Conservation (phyloP, 2,888 invertebrate genomes). For the Apodemia mormo region DNA sequence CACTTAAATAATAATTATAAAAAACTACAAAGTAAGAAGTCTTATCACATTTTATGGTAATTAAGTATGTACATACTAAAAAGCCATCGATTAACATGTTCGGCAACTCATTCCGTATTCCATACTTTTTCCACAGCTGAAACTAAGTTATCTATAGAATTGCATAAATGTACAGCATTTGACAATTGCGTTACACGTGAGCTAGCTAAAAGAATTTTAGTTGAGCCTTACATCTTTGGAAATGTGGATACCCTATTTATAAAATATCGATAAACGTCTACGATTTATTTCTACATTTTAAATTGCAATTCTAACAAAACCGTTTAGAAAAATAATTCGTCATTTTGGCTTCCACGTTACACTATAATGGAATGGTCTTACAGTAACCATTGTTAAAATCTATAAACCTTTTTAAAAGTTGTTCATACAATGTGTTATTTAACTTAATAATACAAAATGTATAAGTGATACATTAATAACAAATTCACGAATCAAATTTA, state of each 20-base stretch:
- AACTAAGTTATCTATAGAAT: constrained; percentile 31
- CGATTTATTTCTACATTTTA: constrained; percentile 63
- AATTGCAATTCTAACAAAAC: constrained; percentile 79
- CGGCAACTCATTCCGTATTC: constrained; percentile 28
- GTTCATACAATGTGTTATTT: not conserved
- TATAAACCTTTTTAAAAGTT: constrained; percentile 10
- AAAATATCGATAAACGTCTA: constrained; percentile 76
- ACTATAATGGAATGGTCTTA: constrained; percentile 77
- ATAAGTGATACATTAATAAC: not conserved
- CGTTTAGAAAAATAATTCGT: constrained; percentile 80
- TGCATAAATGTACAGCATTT: constrained; percentile 42
- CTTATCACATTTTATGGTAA: constrained; percentile 60
- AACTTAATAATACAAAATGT: not conserved
- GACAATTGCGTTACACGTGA: constrained; percentile 51
- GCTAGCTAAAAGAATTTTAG: constrained; percentile 66
- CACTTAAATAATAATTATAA: constrained; percentile 42
- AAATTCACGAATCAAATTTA: constrained; percentile 19
- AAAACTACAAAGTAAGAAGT: constrained; percentile 49
- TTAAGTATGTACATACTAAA: constrained; percentile 47
- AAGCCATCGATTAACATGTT: constrained; percentile 36
- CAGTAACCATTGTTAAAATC: constrained; percentile 59
- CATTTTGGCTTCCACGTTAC: constrained; percentile 78
- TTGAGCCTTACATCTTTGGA: constrained; percentile 80
- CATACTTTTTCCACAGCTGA: constrained; percentile 29
- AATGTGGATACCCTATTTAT: constrained; percentile 70